These are phyloP conservation scores for Zaprionus kolodkinae DNA, from an alignment of 1,140 invertebrate species.

Conservation along the genomic window DNA sequence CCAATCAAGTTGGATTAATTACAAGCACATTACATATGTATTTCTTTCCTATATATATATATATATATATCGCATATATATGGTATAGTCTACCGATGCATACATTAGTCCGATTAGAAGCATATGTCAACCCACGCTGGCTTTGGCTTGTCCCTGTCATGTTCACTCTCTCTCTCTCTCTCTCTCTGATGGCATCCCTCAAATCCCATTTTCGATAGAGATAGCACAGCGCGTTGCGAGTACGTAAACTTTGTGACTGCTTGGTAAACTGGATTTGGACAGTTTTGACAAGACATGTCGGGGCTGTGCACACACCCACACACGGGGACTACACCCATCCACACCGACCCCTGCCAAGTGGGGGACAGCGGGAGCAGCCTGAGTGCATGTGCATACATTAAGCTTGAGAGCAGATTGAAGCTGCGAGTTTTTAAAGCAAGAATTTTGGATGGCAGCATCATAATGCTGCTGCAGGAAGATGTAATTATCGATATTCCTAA, in stretches of 20 bases:
- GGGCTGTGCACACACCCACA: slow-evolving; percentile 3
- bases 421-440: slow-evolving; percentile 8
- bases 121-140: slow-evolving; percentile 20
- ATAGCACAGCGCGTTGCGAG: slow-evolving; percentile 18
- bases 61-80: not conserved
- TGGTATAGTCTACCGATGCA: not conserved
- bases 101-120: slow-evolving; percentile 19
- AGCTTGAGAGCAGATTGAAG: slow-evolving; percentile 16
- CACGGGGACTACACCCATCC: not conserved
- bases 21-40: not conserved
- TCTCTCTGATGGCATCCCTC: slow-evolving; percentile 26
- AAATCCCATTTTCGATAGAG: slow-evolving; percentile 37
- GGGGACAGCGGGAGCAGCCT: not conserved
- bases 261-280: slow-evolving; percentile 36
- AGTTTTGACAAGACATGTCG: slow-evolving; percentile 42
- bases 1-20: slow-evolving; percentile 8
- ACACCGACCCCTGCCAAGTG: too few relatives aligned
- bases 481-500: not conserved
- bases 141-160: slow-evolving; percentile 16
- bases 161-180: slow-evolving; percentile 4
- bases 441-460: not conserved
- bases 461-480: not conserved
- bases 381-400: slow-evolving; percentile 31
- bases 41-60: not conserved
- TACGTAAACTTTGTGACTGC: slow-evolving; percentile 35